These are phyloP conservation scores for Stigmatopora argus DNA, from an alignment of 2,113 vertebrate genomes.

Conservation along the genomic window DNA sequence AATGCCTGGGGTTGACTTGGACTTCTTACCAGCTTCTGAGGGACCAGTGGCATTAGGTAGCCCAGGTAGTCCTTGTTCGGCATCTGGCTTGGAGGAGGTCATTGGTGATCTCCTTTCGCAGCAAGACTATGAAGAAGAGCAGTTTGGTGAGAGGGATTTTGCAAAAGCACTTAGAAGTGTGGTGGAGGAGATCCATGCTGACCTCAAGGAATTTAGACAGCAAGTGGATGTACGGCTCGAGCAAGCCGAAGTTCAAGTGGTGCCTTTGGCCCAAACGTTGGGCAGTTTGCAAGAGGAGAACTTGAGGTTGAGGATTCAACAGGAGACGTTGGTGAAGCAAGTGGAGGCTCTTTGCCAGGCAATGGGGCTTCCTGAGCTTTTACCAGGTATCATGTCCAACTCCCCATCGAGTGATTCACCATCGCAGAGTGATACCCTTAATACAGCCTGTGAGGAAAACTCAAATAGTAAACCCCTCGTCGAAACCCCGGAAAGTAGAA, in stretches of 20 bases:
- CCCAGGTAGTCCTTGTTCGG: constrained; percentile 50
- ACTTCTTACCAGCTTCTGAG: constrained; percentile 50
- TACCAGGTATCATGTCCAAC: constrained; percentile 52
- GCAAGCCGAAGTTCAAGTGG: constrained; percentile 52
- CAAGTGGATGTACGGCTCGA: constrained; percentile 69
- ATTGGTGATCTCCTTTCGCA: constrained; percentile 60
- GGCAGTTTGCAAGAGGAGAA: constrained; percentile 76
- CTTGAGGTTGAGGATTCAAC: constrained; percentile 71
- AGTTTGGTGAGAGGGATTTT: constrained; percentile 36
- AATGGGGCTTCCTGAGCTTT: constrained; percentile 58
- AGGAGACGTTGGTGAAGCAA: constrained; percentile 68
- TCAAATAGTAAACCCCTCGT: not conserved
- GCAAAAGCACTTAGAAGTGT: constrained; percentile 62
- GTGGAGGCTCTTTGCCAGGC: constrained; percentile 69
- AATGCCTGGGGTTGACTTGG: constrained; percentile 80
- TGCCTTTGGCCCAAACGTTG: constrained; percentile 64
- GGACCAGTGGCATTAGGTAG: constrained; percentile 27
- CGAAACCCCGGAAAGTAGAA: not conserved
- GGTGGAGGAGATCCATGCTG: constrained; percentile 69
- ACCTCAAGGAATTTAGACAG: constrained; percentile 73
- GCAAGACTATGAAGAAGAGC: constrained; percentile 38
- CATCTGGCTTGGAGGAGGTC: constrained; percentile 64
- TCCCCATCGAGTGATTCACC: constrained; percentile 5
- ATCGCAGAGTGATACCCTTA: not conserved
- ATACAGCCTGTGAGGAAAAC: not conserved